These are phyloP conservation scores for Equus quagga DNA, from an alignment of 2,113 vertebrate genomes.

Conservation along the genomic window DNA sequence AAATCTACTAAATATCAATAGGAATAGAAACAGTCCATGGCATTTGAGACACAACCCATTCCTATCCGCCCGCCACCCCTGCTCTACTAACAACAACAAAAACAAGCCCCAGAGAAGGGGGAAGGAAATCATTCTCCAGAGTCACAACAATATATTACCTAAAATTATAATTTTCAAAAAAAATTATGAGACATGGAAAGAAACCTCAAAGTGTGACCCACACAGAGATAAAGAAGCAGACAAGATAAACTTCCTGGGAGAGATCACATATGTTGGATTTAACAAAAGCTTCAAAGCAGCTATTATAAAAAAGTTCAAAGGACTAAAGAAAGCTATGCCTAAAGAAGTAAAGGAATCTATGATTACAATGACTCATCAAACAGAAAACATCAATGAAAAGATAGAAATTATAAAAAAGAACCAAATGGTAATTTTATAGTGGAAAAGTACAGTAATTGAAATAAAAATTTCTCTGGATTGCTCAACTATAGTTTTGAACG, in stretches of 20 bases:
- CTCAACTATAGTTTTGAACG: not conserved
- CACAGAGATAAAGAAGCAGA: not conserved
- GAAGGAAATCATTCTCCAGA: not conserved
- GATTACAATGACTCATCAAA: not conserved
- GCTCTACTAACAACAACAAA: not conserved
- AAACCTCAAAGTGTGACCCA: not conserved
- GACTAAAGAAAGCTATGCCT: not conserved
- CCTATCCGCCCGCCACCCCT: rapidly evolving
- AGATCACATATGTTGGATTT: not conserved
- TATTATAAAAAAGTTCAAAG: not conserved
- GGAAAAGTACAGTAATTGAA: not conserved
- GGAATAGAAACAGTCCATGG: not conserved
- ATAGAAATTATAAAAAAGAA: not conserved
- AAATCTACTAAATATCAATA: not conserved
- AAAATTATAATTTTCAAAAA: not conserved
- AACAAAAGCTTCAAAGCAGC: not conserved
- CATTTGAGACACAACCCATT: not conserved
- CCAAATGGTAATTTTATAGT: not conserved
- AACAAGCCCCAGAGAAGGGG: not conserved
- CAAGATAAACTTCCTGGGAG: not conserved
- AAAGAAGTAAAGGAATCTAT: not conserved
- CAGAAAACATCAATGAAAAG: not conserved
- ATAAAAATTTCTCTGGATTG: not conserved
- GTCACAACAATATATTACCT: not conserved
- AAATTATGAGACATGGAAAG: not conserved